These are phyloP conservation scores for Trichonephila clavata DNA, from an alignment of 1,140 invertebrate genomes.

Conservation along the genomic window DNA sequence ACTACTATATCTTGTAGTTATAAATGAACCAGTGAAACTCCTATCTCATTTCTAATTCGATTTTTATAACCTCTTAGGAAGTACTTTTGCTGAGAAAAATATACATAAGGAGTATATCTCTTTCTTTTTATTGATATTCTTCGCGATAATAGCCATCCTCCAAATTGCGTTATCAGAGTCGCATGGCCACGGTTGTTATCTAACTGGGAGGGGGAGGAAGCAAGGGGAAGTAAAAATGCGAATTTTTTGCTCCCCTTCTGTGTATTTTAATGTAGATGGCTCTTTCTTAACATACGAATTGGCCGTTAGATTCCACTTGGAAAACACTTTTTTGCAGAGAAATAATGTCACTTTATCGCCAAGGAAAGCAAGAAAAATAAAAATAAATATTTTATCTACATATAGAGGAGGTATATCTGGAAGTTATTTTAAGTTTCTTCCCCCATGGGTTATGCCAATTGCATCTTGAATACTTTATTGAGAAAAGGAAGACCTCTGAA, in stretches of 20 bases:
- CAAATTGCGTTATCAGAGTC: conserved; percentile 57
- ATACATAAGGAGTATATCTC: neutral
- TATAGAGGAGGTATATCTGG: neutral
- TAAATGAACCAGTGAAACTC: neutral
- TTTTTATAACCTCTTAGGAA: neutral
- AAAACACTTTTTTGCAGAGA: conserved; percentile 10
- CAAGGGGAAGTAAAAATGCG: conserved; percentile 8
- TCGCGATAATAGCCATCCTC: conserved; percentile 30
- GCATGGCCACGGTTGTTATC: conserved; percentile 40
- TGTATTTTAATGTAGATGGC: conserved; percentile 32
- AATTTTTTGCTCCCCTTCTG: conserved; percentile 15
- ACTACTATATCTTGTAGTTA: neutral
- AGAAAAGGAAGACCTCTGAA: neutral
- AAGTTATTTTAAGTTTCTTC: conserved; percentile 31
- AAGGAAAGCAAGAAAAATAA: conserved; percentile 3
- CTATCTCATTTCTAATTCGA: conserved; percentile 24
- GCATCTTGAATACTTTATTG: conserved; percentile 10
- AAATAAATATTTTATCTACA: conserved; percentile 69
- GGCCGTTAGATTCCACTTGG: conserved; percentile 34
- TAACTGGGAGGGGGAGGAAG: neutral
- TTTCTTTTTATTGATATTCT: conserved; percentile 52
- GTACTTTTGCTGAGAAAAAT: neutral
- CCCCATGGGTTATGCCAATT: neutral
- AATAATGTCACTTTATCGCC: conserved; percentile 28
- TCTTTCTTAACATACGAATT: conserved; percentile 51